These are phyloP conservation scores for Cerceris ruficornis DNA, from an alignment of 2,888 invertebrate species.

Conservation along the genomic window DNA sequence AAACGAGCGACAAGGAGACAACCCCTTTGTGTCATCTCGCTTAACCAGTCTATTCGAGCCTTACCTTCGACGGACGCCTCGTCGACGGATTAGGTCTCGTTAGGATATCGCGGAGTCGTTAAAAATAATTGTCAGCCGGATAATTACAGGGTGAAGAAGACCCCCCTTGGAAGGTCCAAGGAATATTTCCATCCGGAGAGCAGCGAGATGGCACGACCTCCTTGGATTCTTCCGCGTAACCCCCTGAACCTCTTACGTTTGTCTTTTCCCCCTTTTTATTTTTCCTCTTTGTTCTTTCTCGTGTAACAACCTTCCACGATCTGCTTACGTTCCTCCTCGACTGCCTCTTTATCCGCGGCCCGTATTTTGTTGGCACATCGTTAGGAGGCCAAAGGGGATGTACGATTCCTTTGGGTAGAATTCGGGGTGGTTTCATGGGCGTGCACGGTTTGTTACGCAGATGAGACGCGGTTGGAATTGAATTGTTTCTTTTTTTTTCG, in stretches of 20 bases:
- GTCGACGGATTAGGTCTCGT: conserved; percentile 76
- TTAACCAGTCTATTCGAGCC: conserved; percentile 47
- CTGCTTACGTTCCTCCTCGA: conserved; percentile 76
- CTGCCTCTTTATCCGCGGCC: conserved; percentile 75
- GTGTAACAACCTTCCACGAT: conserved; percentile 66
- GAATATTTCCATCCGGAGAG: conserved; percentile 21
- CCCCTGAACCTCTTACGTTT: conserved; percentile 47
- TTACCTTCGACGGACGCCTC: conserved; percentile 59
- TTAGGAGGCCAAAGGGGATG: conserved; percentile 74
- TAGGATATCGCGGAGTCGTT: conserved; percentile 79
- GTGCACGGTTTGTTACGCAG: conserved; percentile 76
- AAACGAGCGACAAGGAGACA: conserved; percentile 56
- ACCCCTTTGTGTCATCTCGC: conserved; percentile 56
- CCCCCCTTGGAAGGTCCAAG: conserved; percentile 16
- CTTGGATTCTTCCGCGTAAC: conserved; percentile 58
- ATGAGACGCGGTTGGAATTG: conserved; percentile 76
- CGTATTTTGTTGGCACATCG: conserved; percentile 81
- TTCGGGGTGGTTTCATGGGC: conserved; percentile 42
- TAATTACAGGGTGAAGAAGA: conserved; percentile 73
- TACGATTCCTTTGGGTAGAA: conserved; percentile 62
- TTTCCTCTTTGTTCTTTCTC: conserved; percentile 40
- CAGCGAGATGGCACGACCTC: conserved; percentile 59
- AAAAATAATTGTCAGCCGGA: conserved; percentile 81
- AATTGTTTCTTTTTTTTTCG: conserved; percentile 54
- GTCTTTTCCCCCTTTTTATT: conserved; percentile 36